Percentiles rank a stretch among this genome's conserved stretches.
These are phyloP conservation scores for Brachymystax lenok DNA, from an alignment of 2,797 vertebrate species.

Conservation along the genomic window DNA sequence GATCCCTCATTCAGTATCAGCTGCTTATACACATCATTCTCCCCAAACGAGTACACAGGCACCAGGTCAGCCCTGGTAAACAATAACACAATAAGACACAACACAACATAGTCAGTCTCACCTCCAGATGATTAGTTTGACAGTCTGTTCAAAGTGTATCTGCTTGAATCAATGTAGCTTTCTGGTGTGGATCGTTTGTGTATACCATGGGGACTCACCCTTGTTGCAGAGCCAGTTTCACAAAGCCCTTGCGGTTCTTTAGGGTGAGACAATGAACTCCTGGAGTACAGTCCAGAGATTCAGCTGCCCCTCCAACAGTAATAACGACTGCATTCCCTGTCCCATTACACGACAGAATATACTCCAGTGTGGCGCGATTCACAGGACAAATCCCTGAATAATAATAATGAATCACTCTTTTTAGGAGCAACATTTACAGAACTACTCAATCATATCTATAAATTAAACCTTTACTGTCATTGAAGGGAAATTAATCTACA, in stretches of 20 bases:
- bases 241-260: conserved; percentile 83
- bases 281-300: conserved; percentile 80
- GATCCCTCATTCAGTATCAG: conserved; percentile 80
- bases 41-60: conserved; percentile 81
- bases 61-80: conserved; percentile 76
- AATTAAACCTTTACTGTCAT: not conserved
- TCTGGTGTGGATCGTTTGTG: not conserved
- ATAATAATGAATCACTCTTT: not conserved
- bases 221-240: conserved; percentile 79
- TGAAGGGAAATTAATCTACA: not conserved
- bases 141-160: not conserved
- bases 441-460: not conserved
- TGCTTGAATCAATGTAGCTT: not conserved
- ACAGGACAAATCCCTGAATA: conserved; percentile 84
- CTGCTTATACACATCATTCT: conserved; percentile 80
- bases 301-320: conserved; percentile 82
- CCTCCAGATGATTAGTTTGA: not conserved
- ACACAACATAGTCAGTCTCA: not conserved
- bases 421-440: not conserved
- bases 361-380: conserved; percentile 84
- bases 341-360: conserved; percentile 82
- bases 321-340: conserved; percentile 84
- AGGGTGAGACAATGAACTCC: conserved; percentile 81
- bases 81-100: not conserved
- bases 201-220: conserved; percentile 69